Conservation (phyloP, 2,888 invertebrate species). For the Eupithecia vulgata region DNA sequence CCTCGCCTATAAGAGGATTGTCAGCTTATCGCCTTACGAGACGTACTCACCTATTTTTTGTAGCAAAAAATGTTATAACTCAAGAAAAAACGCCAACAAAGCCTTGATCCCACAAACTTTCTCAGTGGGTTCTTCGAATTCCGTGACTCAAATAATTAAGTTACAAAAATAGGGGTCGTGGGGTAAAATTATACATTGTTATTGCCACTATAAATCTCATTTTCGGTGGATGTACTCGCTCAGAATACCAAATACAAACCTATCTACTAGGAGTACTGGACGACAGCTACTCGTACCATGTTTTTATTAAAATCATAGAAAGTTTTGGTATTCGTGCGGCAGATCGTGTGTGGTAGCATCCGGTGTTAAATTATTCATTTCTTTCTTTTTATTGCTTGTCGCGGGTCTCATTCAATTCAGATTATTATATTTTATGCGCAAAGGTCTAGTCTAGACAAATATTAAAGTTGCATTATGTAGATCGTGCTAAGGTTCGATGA, state of each 20-base stretch:
- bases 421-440: conserved; percentile 19
- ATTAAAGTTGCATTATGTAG: conserved; percentile 18
- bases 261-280: conserved; percentile 44
- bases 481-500: conserved; percentile 1
- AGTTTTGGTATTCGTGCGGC: conserved; percentile 41
- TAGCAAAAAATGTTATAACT: conserved; percentile 73
- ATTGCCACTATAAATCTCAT: conserved; percentile 80
- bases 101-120: conserved; percentile 76
- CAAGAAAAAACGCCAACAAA: conserved; percentile 73
- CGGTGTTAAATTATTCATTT: conserved; percentile 37
- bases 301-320: conserved; percentile 44
- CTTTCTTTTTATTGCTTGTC: conserved; percentile 34
- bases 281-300: conserved; percentile 38
- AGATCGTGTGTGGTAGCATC: conserved; percentile 36
- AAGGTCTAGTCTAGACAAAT: conserved; percentile 16
- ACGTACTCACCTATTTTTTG: conserved; percentile 74
- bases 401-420: conserved; percentile 28
- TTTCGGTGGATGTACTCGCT: conserved; percentile 71
- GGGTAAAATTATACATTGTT: conserved; percentile 80
- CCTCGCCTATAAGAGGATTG: conserved; percentile 80
- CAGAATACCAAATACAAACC: conserved; percentile 68
- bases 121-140: conserved; percentile 76
- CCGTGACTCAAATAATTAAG: conserved; percentile 84
- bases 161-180: conserved; percentile 70
- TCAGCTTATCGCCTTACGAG: conserved; percentile 75